phyloP scores from a whole-genome alignment of 2,888 invertebrate genomes.

The Andrena hattorfiana region DNA sequence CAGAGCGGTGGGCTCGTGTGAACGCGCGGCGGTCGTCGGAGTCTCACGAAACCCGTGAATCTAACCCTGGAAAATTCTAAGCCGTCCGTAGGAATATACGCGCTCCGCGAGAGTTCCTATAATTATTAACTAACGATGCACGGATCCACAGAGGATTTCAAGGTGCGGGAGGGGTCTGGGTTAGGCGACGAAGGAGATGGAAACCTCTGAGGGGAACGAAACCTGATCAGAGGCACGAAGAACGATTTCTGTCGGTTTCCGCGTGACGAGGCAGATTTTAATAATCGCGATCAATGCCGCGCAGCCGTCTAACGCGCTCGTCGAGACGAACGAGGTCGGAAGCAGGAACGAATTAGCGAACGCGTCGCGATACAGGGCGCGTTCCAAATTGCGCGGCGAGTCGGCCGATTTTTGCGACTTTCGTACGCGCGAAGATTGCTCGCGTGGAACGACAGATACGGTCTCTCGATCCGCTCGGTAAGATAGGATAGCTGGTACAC shows the following conservation, averaged over 20 bases:
- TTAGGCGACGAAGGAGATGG: too few relatives aligned
- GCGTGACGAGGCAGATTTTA: constrained; percentile 31
- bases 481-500: neutral
- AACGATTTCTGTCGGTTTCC: constrained; percentile 9
- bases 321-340: constrained; percentile 72
- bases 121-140: too few relatives aligned
- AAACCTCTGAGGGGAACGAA: neutral
- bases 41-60: too few relatives aligned
- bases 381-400: constrained; percentile 25
- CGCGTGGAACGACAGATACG: neutral
- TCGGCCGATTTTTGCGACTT: constrained; percentile 34
- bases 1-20: too few relatives aligned
- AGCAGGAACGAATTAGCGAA: constrained; percentile 72
- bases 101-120: too few relatives aligned
- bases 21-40: too few relatives aligned
- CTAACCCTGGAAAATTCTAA: too few relatives aligned
- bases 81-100: too few relatives aligned
- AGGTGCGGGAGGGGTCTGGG: too few relatives aligned
- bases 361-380: constrained; percentile 59
- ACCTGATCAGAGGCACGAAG: neutral
- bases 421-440: neutral
- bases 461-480: neutral
- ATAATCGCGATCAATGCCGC: constrained; percentile 44
- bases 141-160: too few relatives aligned
- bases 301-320: constrained; percentile 30